phyloP scores from a whole-genome alignment of 53 echinoderm and acorn worm genomes.

The Echinometra lucunter region DNA sequence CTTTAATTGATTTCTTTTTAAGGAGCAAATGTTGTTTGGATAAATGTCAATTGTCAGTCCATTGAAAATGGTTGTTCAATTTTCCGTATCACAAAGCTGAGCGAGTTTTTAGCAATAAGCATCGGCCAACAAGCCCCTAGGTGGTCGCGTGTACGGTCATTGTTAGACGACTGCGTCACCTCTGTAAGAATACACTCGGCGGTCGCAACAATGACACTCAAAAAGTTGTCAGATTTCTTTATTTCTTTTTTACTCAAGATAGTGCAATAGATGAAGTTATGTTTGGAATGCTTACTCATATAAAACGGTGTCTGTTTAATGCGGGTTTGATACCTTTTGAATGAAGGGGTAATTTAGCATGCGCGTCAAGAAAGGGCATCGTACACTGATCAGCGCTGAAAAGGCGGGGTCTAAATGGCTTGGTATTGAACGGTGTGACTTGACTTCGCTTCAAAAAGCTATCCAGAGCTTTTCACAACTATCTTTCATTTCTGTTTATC shows the following conservation, averaged over 20 bases:
- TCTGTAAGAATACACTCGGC: constrained; percentile 31
- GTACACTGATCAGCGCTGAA: neutral
- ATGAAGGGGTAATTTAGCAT: constrained; percentile 55
- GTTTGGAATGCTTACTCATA: constrained; percentile 48
- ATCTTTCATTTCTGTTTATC: constrained; percentile 51
- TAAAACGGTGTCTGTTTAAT: constrained; percentile 56
- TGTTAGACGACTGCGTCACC: constrained; percentile 30
- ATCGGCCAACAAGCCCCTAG: constrained; percentile 69
- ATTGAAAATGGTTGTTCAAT: constrained; percentile 54
- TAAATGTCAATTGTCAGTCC: constrained; percentile 60
- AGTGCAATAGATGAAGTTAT: constrained; percentile 45
- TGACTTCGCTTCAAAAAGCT: neutral
- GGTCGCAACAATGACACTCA: constrained; percentile 18
- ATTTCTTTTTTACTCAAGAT: neutral
- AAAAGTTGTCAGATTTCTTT: constrained; percentile 57
- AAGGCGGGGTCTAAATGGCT: constrained; percentile 43
- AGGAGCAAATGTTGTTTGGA: constrained; percentile 60
- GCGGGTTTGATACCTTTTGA: constrained; percentile 55
- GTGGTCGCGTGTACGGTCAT: constrained; percentile 65
- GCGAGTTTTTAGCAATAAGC: constrained; percentile 12
- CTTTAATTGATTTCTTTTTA: constrained; percentile 57
- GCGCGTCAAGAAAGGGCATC: constrained; percentile 52
- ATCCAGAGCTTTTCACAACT: neutral
- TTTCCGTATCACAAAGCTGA: constrained; percentile 51
- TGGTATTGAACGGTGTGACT: constrained; percentile 54